phyloP scores from a whole-genome alignment of 2,797 vertebrate genomes.

The Poecilia gillii region DNA sequence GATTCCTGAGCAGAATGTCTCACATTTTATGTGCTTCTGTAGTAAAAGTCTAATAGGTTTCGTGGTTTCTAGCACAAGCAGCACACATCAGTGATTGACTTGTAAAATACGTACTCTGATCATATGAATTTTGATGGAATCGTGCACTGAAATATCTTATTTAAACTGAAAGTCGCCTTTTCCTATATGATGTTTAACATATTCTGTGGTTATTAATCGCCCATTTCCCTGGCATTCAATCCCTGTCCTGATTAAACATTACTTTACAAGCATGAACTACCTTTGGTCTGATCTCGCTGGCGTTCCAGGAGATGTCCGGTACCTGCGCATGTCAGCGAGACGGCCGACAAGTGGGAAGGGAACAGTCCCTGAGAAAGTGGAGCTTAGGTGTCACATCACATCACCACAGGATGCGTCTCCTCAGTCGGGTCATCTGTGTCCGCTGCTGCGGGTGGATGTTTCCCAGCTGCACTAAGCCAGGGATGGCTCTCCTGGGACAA shows the following conservation, averaged over 20 bases:
- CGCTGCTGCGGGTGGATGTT: conserved; percentile 45
- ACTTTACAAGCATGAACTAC: conserved; percentile 24
- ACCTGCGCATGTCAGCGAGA: conserved; percentile 41
- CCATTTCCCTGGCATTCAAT: conserved; percentile 16
- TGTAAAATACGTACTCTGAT: conserved; percentile 11
- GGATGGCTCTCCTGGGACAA: conserved; percentile 42
- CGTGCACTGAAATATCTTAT: conserved; percentile 21
- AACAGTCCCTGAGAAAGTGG: conserved; percentile 32
- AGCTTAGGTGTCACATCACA: conserved; percentile 58
- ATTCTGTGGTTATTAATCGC: conserved; percentile 10
- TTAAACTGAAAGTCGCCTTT: neutral
- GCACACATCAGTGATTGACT: conserved; percentile 54
- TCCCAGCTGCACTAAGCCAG: conserved; percentile 40
- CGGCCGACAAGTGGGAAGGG: conserved; percentile 38
- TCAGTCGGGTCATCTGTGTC: conserved; percentile 58
- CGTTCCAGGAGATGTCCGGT: conserved; percentile 41
- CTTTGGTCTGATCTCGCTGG: conserved; percentile 48
- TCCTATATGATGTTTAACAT: neutral
- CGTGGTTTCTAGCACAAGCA: conserved; percentile 23
- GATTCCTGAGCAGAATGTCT: conserved; percentile 22
- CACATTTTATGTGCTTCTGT: conserved; percentile 10
- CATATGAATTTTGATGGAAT: conserved; percentile 37
- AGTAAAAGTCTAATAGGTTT: conserved; percentile 30
- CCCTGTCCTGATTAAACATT: conserved; percentile 25
- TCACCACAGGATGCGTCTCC: conserved; percentile 60